Evolutionary conservation across 2,797 vertebrate species (phyloP).

Genomic region (Diglossa cyanea): DNA sequence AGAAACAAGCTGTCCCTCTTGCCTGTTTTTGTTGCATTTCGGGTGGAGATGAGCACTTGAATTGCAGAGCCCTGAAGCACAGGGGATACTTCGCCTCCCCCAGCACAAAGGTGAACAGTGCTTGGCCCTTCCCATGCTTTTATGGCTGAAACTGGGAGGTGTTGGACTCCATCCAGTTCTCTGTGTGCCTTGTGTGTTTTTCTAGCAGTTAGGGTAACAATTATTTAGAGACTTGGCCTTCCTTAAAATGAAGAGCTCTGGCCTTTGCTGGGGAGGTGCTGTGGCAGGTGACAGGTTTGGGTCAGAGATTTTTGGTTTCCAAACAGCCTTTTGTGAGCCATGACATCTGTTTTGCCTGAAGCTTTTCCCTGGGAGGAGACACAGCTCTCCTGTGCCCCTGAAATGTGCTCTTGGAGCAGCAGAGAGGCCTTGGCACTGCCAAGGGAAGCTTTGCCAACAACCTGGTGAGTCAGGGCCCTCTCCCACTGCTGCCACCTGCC

Average conservation of each 20-base stretch:
- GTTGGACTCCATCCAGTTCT: neutral
- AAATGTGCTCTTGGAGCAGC: fast-evolving
- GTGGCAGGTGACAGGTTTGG: fast-evolving
- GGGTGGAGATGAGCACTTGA: neutral
- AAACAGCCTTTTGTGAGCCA: neutral
- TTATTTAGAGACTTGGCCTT: neutral
- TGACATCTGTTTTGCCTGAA: fast-evolving
- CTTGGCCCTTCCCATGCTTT: neutral
- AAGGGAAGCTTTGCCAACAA: neutral
- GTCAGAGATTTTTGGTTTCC: neutral
- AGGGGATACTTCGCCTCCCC: fast-evolving
- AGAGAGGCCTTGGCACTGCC: neutral
- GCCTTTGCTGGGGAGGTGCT: neutral
- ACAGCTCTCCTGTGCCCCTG: neutral
- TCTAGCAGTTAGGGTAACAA: neutral
- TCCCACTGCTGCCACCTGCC: neutral
- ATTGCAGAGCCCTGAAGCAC: neutral
- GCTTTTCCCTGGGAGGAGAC: no score
- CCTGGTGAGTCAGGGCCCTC: neutral
- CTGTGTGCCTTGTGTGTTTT: neutral
- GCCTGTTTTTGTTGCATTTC: fast-evolving
- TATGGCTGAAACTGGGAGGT: neutral
- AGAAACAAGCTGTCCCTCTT: fast-evolving
- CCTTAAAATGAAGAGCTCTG: neutral
- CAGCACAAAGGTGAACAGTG: neutral